Conservation (phyloP, 2,888 invertebrate genomes). For the Andrena minutula region DNA sequence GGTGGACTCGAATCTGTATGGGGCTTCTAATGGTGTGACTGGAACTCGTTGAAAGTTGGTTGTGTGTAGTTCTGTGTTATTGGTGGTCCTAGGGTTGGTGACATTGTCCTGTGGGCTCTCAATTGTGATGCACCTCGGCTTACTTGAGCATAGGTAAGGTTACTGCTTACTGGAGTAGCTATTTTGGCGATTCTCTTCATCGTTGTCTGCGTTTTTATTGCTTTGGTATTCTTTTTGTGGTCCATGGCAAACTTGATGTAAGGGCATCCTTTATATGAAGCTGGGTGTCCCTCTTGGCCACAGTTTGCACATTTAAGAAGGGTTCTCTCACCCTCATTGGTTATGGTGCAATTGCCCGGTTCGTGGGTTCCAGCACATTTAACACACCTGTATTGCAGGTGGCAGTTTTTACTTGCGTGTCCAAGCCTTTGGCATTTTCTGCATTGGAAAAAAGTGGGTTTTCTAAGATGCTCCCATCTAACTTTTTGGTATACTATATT, state of each 20-base stretch:
- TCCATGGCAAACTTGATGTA: background rate
- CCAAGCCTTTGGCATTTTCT: background rate
- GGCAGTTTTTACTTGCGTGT: background rate
- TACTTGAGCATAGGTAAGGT: background rate
- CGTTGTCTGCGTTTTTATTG: background rate
- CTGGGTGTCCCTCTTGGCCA: background rate
- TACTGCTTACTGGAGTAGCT: background rate
- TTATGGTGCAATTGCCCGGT: background rate
- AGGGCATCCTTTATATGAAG: background rate
- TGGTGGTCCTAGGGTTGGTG: too few species aligned
- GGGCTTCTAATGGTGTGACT: too few species aligned
- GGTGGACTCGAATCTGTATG: background rate
- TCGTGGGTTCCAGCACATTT: background rate
- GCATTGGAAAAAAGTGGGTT: background rate
- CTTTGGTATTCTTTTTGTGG: background rate
- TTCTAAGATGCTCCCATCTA: background rate
- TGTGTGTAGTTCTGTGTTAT: too few species aligned
- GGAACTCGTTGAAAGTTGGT: too few species aligned
- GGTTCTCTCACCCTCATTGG: rapidly evolving
- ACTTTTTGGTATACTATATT: background rate
- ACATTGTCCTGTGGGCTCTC: too few species aligned
- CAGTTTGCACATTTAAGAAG: constrained; percentile 3
- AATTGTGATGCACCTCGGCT: too few species aligned
- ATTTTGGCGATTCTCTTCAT: background rate
- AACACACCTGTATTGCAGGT: background rate